Base-by-base conservation (phyloP, 2,888 invertebrate species). In the Dimorphilus gyrociliatus region DNA sequence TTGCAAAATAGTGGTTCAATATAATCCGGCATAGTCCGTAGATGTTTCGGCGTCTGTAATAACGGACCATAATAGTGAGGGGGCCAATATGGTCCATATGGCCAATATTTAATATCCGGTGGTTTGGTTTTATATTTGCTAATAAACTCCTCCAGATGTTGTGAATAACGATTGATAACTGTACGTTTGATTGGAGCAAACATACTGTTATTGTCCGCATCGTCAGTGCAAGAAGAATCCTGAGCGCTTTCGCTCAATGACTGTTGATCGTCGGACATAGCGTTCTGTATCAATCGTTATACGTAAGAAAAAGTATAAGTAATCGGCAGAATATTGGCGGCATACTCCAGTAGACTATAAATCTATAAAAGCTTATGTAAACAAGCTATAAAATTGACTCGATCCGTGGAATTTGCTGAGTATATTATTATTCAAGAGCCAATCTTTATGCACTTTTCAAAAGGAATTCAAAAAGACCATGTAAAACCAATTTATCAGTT, bases 81-180 rank as follows among this genome's bases (percentile, higher is more conserved):
- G 1, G 55, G 55, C 55, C 55, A 55, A 33, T 55, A 55, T 0
- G 55, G 55, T 2, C 55, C 55, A 35, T 53, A 54, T 0, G 55
- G 55, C 55, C 55, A 55, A 40, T 47, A 49, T 33, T 53, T 52
- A 12, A 55, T 50, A 38, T 55, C 55, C 19, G 46, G 44, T 5
- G 55, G 55, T 24, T 47, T 34, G 13, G 47, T 42, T 35, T 51
- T 51, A 32, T 51, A 50, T 14, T 48, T 46, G 6, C 37, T 35
- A 3, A 55, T 52, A 33, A 48, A 55, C 10, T 48, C 48, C 35
- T 53, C 49, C 27, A 55, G 37, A 33, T 50, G 50, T 36, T 47
- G 44, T 1, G 51, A 48, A 33, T 51, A 52, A 25, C 45, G 44
- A 28, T 41, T 35, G 21, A 40, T 43, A 27, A 23, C 14, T 7